Evolutionary conservation across 2,113 vertebrate species (phyloP).

Genomic region (Silurus meridionalis): DNA sequence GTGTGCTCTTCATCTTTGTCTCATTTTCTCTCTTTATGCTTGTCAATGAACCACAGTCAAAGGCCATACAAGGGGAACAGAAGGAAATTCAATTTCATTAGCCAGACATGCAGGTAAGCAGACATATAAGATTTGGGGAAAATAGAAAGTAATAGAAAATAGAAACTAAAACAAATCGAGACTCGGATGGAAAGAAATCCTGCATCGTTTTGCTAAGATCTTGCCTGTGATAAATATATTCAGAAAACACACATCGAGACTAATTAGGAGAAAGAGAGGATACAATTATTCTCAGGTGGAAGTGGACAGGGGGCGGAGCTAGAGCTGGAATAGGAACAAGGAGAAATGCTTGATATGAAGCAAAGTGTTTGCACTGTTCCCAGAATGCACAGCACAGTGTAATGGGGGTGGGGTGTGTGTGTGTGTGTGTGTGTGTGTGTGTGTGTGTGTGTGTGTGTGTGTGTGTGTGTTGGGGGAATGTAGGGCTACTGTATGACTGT

Average conservation of each 20-base stretch:
- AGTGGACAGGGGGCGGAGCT: not conserved
- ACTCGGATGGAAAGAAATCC: not conserved
- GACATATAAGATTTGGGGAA: not conserved
- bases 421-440: too few species aligned
- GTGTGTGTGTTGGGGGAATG: too few species aligned
- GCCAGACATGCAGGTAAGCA: not conserved
- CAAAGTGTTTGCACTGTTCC: not conserved
- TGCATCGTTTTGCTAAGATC: not conserved
- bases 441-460: too few species aligned
- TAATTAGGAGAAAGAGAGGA: not conserved
- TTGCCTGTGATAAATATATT: not conserved
- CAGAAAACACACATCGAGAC: not conserved
- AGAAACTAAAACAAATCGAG: not conserved
- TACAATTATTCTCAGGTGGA: not conserved
- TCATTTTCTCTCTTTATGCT: slow-evolving; percentile 1
- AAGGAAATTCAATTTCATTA: slow-evolving; percentile 5
- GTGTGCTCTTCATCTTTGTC: not conserved
- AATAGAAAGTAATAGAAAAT: not conserved
- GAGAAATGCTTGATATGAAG: not conserved
- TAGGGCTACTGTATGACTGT: slow-evolving; percentile 16
- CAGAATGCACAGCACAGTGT: slow-evolving; percentile 12
- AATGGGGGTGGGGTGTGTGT: not conserved
- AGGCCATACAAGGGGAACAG: not conserved
- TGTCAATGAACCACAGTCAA: not conserved
- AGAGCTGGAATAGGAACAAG: not conserved